Conservation (phyloP, 1,140 invertebrate species). For the Nasonia longicornis region DNA sequence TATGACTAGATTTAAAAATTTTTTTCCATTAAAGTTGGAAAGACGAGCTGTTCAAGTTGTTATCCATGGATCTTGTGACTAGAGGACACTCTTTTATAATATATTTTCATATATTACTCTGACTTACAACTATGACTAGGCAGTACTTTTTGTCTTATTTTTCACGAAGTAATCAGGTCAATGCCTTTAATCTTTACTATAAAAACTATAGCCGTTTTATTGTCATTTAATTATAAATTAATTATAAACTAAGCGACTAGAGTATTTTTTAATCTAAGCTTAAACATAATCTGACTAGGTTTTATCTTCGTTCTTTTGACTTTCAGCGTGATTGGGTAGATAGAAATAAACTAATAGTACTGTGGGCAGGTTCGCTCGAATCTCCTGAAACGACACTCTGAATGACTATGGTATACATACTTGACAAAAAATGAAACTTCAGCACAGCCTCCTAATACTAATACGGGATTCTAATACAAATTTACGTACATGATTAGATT, state of each 20-base stretch:
- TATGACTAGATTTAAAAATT: conserved; percentile 22
- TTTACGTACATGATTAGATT: conserved; percentile 1
- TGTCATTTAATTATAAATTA: conserved; percentile 22
- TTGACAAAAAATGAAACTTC: conserved; percentile 12
- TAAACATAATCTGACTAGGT: conserved; percentile 1
- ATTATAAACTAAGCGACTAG: conserved; percentile 22
- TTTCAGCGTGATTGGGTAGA: background rate
- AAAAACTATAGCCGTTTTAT: conserved; percentile 39
- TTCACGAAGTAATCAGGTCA: background rate
- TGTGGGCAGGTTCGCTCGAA: conserved; percentile 39
- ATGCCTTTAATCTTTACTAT: background rate
- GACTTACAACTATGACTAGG: conserved; percentile 38
- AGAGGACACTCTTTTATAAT: conserved; percentile 61
- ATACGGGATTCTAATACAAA: background rate
- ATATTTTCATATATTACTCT: conserved; percentile 55
- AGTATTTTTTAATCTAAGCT: conserved; percentile 6
- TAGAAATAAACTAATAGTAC: background rate
- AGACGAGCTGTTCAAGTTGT: conserved; percentile 56
- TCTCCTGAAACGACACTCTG: background rate
- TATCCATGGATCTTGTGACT: conserved; percentile 60
- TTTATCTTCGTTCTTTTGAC: background rate
- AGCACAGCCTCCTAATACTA: conserved; percentile 40
- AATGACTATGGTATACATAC: background rate
- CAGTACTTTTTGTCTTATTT: conserved; percentile 1
- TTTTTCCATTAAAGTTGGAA: conserved; percentile 18